Percentiles rank a stretch among this genome's conserved stretches.
Conservation (phyloP, 1,140 invertebrate species). For the Hylaeus volcanicus region DNA sequence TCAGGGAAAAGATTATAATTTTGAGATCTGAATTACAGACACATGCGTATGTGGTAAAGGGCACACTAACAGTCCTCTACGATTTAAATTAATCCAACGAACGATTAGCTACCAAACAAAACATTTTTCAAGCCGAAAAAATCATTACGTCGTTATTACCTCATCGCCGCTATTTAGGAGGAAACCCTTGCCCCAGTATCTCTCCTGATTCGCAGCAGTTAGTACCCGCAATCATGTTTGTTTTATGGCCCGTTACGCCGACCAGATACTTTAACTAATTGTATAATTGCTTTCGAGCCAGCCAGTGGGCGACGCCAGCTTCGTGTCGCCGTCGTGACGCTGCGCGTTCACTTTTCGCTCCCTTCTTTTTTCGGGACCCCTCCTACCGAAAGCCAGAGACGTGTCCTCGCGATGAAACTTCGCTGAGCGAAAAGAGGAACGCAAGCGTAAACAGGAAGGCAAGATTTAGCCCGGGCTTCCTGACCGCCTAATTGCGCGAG, state of each 20-base stretch:
- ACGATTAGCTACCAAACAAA: background rate
- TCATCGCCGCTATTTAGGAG: conserved; percentile 31
- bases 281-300: conserved; percentile 77
- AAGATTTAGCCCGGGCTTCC: conserved; percentile 37
- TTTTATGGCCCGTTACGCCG: conserved; percentile 78
- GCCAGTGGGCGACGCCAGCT: conserved; percentile 14
- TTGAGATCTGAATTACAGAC: too few relatives aligned
- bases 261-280: conserved; percentile 80
- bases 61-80: too few relatives aligned
- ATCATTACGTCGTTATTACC: conserved; percentile 41
- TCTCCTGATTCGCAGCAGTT: conserved; percentile 51
- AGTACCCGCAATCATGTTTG: conserved; percentile 76
- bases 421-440: conserved; percentile 29
- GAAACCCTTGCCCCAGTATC: conserved; percentile 43
- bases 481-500: conserved; percentile 71
- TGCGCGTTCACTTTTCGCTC: conserved; percentile 52
- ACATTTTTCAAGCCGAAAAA: conserved; percentile 40
- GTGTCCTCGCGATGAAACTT: conserved; percentile 19
- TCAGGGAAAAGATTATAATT: too few relatives aligned
- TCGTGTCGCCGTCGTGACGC: conserved; percentile 68
- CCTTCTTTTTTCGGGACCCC: conserved; percentile 19
- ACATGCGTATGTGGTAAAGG: too few relatives aligned
- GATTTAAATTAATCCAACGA: background rate
- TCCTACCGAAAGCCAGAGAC: background rate
- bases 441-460: conserved; percentile 56